A percentile compares a stretch with the other conserved stretches of the same genome.
These are phyloP conservation scores for Sebastes hopkinsi DNA, from an alignment of 2,797 vertebrate genomes.

Conservation along the genomic window DNA sequence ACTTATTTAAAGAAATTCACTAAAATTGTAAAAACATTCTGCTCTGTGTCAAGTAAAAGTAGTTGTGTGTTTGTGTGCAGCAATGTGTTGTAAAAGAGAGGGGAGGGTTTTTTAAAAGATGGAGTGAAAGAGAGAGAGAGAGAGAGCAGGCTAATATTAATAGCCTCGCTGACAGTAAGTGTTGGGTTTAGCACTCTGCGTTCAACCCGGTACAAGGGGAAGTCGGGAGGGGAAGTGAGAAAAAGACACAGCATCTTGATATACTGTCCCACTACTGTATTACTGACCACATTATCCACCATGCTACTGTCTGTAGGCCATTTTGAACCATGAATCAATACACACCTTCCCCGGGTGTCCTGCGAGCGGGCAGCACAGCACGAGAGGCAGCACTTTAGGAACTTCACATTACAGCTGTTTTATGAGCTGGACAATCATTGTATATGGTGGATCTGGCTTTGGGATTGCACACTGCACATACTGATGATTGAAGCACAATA, in stretches of 20 bases:
- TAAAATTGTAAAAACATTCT: not conserved
- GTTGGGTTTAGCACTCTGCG: conserved; percentile 81
- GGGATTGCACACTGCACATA: not conserved
- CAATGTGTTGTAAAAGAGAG: conserved; percentile 31
- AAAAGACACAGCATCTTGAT: conserved; percentile 77
- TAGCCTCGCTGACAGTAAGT: conserved; percentile 84
- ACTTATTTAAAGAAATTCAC: not conserved
- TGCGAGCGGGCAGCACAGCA: not conserved
- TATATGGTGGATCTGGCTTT: conserved; percentile 31
- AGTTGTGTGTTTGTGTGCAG: conserved; percentile 15
- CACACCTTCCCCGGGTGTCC: conserved; percentile 32
- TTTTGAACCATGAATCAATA: conserved; percentile 61
- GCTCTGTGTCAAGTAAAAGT: not conserved
- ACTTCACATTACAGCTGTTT: conserved; percentile 33
- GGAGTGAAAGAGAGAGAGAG: conserved; percentile 24
- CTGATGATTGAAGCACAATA: not conserved
- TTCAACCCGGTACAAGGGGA: conserved; percentile 81
- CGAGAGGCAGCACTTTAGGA: conserved; percentile 28
- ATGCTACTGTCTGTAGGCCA: conserved; percentile 52
- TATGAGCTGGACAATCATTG: conserved; percentile 38
- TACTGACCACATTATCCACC: conserved; percentile 73
- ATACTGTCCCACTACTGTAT: conserved; percentile 73
- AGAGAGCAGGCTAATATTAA: conserved; percentile 79
- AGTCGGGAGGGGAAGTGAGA: conserved; percentile 86
- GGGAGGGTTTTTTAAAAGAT: conserved; percentile 18